phyloP scores from a whole-genome alignment of 2,113 vertebrate genomes.

The Engystomops pustulosus region DNA sequence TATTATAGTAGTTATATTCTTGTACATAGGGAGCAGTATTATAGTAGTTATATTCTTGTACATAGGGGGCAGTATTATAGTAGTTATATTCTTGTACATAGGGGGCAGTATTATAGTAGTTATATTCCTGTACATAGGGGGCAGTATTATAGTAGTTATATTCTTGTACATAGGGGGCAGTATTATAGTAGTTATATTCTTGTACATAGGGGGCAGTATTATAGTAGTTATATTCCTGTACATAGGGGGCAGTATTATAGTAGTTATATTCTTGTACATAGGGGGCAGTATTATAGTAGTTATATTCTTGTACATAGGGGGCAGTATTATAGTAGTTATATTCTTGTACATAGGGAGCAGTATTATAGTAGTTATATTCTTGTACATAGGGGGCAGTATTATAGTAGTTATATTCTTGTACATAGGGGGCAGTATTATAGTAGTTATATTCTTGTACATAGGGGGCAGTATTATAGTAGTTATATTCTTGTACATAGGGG shows the following conservation, averaged over 20 bases:
- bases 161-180: background rate
- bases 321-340: conserved; percentile 6
- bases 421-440: background rate
- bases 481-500: conserved; percentile 1
- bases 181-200: conserved; percentile 12
- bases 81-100: background rate
- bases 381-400: background rate
- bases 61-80: background rate
- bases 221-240: conserved; percentile 17
- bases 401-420: conserved; percentile 4
- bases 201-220: background rate
- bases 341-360: background rate
- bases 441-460: conserved; percentile 17
- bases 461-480: background rate
- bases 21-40: background rate
- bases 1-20: conserved; percentile 7
- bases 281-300: background rate
- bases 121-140: background rate
- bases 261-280: conserved; percentile 9
- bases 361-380: conserved; percentile 10
- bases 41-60: conserved; percentile 2
- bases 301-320: background rate
- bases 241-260: conserved; percentile 1
- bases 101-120: background rate
- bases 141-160: conserved; percentile 5